Conservation (phyloP, 2,113 vertebrate species). For the Corvus moneduloides region DNA sequence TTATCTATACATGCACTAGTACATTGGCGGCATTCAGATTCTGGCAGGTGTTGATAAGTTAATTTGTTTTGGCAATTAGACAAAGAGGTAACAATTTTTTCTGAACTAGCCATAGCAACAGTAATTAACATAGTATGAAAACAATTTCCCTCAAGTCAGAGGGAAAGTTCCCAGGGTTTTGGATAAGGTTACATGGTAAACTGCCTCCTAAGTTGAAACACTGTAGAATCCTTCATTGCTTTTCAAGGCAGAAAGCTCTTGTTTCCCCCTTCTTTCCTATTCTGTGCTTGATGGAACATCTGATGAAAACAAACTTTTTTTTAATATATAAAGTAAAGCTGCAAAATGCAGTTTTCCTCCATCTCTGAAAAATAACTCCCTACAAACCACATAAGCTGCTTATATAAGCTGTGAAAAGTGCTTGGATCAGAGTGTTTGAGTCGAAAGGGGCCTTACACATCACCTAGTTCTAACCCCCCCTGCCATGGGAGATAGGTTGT, state of each 20-base stretch:
- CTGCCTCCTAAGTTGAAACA: background rate
- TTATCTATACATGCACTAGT: background rate
- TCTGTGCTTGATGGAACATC: background rate
- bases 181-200: background rate
- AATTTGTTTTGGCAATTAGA: background rate
- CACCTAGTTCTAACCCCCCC: background rate
- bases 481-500: accelerated
- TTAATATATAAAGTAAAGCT: background rate
- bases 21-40: background rate
- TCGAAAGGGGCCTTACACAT: background rate
- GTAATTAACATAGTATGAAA: background rate
- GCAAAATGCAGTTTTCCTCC: background rate
- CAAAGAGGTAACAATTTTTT: background rate
- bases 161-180: background rate
- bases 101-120: background rate
- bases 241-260: background rate
- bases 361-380: background rate
- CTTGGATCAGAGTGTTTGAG: background rate
- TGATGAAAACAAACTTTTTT: background rate
- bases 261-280: background rate
- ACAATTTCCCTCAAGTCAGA: background rate
- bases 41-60: background rate
- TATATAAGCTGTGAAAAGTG: background rate
- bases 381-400: background rate
- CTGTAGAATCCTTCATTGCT: background rate